Evolutionary conservation across 2,113 vertebrate genomes (phyloP).

Genomic region (Shinisaurus crocodilurus): DNA sequence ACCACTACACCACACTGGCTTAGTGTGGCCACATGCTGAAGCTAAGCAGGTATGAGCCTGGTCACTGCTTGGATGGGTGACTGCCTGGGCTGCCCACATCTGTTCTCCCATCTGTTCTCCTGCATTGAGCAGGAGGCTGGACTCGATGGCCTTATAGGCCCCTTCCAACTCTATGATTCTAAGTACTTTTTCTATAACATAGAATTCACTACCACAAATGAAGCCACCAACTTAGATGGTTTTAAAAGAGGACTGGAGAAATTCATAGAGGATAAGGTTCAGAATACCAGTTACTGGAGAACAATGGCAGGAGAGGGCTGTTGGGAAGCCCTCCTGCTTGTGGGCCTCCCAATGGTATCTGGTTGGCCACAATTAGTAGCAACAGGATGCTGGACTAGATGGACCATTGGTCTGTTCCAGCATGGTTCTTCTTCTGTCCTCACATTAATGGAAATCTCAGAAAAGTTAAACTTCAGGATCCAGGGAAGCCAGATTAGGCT

Average conservation of each 20-base stretch:
- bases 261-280: not conserved
- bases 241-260: not conserved
- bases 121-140: no score
- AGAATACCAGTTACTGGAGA: not conserved
- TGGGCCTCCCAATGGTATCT: not conserved
- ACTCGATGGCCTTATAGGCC: no score
- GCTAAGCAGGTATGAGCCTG: no score
- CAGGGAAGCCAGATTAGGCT: not conserved
- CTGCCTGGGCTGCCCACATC: no score
- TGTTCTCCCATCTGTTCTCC: no score
- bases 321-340: not conserved
- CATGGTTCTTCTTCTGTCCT: not conserved
- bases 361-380: no score
- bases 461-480: not conserved
- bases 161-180: no score
- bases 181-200: no score
- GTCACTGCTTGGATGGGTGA: no score
- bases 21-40: no score
- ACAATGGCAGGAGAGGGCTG: not conserved
- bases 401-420: not conserved
- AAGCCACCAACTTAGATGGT: not conserved
- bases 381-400: not conserved
- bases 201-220: no score
- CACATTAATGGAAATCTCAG: not conserved
- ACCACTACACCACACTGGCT: no score